phyloP scores from a whole-genome alignment of 2,797 vertebrate genomes.

The Loris lydekkerianus region DNA sequence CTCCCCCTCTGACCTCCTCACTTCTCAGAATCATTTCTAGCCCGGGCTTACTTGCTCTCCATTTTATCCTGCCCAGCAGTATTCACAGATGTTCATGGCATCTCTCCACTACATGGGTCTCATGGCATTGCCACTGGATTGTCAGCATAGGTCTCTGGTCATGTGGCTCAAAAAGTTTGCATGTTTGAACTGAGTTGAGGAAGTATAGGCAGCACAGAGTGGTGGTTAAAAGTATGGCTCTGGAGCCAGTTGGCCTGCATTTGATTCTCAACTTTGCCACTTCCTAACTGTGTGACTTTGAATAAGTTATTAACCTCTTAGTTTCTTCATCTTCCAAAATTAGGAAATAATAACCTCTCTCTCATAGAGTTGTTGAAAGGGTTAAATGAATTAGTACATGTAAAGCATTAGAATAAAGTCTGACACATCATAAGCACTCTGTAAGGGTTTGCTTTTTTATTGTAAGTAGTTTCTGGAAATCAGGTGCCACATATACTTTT shows the following conservation, averaged over 20 bases:
- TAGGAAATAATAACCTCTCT: background rate
- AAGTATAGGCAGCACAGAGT: background rate
- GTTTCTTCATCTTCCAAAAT: background rate
- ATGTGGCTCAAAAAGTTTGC: background rate
- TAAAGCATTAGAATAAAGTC: slow-evolving; percentile 4
- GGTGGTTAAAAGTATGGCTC: background rate
- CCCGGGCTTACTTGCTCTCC: background rate
- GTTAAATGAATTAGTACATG: background rate
- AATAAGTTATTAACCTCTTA: background rate
- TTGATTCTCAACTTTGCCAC: background rate
- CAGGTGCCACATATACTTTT: background rate
- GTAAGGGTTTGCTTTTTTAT: background rate
- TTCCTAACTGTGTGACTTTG: background rate
- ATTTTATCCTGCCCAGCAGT: background rate
- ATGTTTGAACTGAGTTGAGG: background rate
- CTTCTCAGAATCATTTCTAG: background rate
- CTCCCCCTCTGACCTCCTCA: background rate
- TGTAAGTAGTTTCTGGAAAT: background rate
- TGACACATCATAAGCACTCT: background rate
- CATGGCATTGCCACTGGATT: background rate
- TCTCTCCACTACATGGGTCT: background rate
- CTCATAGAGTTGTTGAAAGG: background rate
- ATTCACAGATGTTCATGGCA: background rate
- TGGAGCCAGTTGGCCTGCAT: background rate
- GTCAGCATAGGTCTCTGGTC: background rate